phyloP scores from a whole-genome alignment of 92 coral and sea anemone genomes.

The Porites cylindrica region DNA sequence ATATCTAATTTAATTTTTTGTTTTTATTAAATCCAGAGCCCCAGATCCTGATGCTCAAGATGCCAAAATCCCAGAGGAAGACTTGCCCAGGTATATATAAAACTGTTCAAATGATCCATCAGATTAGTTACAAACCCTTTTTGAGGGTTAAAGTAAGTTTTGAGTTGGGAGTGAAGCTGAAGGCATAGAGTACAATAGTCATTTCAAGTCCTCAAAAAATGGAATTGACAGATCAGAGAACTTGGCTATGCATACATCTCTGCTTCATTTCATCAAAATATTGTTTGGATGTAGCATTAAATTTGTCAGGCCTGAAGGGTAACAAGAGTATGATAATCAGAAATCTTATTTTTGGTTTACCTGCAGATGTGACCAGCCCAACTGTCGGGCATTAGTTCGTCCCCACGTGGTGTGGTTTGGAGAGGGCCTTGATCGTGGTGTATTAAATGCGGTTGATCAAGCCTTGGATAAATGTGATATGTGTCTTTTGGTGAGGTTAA shows the following conservation, averaged over 20 bases:
- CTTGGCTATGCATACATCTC: too few species aligned
- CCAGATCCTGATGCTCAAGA: slow-evolving; percentile 91
- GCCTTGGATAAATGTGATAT: slow-evolving; percentile 82
- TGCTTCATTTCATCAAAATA: neutral
- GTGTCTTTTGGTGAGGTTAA: slow-evolving; percentile 85
- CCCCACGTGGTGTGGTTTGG: slow-evolving; percentile 99
- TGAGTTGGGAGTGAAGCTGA: too few species aligned
- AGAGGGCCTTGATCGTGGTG: slow-evolving; percentile 68
- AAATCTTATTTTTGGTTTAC: too few species aligned
- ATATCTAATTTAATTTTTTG: too few species aligned
- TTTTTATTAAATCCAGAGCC: slow-evolving; percentile 62
- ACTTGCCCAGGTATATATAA: slow-evolving; percentile 78
- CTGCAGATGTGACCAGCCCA: slow-evolving; percentile 77
- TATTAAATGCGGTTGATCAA: slow-evolving; percentile 58
- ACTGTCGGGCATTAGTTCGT: slow-evolving; percentile 83
- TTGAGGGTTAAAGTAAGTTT: too few species aligned
- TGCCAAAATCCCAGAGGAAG: slow-evolving; percentile 84
- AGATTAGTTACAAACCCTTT: neutral
- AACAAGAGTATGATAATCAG: too few species aligned
- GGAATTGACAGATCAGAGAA: too few species aligned
- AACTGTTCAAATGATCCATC: neutral
- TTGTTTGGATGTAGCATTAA: too few species aligned
- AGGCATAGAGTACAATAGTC: too few species aligned
- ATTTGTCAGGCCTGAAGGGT: too few species aligned
- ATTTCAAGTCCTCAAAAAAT: too few species aligned